These are phyloP conservation scores for Saccostrea cuccullata DNA, from an alignment of 1,140 invertebrate species.

Conservation along the genomic window DNA sequence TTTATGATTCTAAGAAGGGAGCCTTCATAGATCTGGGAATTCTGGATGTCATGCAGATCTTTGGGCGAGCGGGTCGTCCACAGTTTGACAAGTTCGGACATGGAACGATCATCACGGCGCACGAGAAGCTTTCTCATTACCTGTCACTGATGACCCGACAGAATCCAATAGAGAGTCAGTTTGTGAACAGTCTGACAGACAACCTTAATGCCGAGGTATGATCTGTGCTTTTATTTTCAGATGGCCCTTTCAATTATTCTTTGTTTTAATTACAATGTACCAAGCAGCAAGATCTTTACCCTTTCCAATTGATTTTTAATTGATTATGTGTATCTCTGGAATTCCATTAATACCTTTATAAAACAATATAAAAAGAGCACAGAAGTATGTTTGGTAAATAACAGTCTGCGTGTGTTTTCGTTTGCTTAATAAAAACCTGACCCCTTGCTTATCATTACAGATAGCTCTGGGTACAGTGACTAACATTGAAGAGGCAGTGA, in stretches of 20 bases:
- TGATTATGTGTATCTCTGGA: no score
- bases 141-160: slow-evolving; percentile 96
- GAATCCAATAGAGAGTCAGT: slow-evolving; percentile 98
- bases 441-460: no score
- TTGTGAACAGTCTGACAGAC: slow-evolving; percentile 93
- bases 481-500: slow-evolving; percentile 96
- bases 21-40: slow-evolving; percentile 97
- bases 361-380: no score
- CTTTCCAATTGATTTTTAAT: no score
- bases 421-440: no score
- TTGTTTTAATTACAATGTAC: slow-evolving; percentile 41
- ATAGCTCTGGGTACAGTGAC: slow-evolving; percentile 95
- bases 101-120: slow-evolving; percentile 96
- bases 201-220: slow-evolving; percentile 98
- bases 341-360: no score
- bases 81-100: slow-evolving; percentile 88
- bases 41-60: slow-evolving; percentile 99
- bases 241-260: no score
- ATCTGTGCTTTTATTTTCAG: no score
- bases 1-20: slow-evolving; percentile 97
- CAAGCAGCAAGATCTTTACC: no score
- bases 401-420: no score
- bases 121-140: slow-evolving; percentile 96
- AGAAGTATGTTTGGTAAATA: no score
- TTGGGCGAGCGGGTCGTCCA: slow-evolving; percentile 97